Conservation (phyloP, 2,888 invertebrate genomes). For the Hermaeophaga mercurialis region DNA sequence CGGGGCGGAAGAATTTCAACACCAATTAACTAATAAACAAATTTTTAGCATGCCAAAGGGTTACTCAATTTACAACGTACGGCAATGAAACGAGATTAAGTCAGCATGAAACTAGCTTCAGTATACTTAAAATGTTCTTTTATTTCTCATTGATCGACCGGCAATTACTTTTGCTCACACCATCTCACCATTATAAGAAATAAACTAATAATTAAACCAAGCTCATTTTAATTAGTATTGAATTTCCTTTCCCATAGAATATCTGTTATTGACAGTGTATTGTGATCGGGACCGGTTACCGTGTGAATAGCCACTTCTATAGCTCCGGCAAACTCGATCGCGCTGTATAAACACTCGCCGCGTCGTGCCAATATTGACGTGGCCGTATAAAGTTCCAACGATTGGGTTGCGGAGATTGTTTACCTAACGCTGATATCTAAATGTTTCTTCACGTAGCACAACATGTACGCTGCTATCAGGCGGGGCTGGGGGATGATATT, state of each 20-base stretch:
- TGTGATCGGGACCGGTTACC: conserved; percentile 20
- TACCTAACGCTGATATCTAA: conserved; percentile 36
- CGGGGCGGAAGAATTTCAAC: too few species aligned
- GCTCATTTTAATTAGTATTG: conserved; percentile 15
- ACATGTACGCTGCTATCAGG: conserved; percentile 29
- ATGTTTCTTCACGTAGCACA: conserved; percentile 33
- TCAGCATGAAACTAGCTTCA: too few species aligned
- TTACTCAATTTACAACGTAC: too few species aligned
- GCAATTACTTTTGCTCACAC: too few species aligned
- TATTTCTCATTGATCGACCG: neutral
- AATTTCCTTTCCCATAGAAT: conserved; percentile 19
- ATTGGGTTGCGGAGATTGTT: conserved; percentile 44
- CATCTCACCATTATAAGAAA: too few species aligned
- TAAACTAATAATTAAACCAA: conserved; percentile 7
- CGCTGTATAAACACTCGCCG: conserved; percentile 40
- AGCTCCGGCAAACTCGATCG: conserved; percentile 32
- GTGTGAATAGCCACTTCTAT: conserved; percentile 29
- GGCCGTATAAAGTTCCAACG: conserved; percentile 16
- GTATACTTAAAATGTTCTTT: neutral
- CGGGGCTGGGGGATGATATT: too few species aligned
- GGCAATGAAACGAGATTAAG: too few species aligned
- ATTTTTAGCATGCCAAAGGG: too few species aligned
- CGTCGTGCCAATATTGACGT: conserved; percentile 38
- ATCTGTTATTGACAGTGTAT: conserved; percentile 17
- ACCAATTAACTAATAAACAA: too few species aligned